Evolutionary conservation across 1,140 invertebrate species (phyloP).

Genomic region (Branchinecta lindahli): DNA sequence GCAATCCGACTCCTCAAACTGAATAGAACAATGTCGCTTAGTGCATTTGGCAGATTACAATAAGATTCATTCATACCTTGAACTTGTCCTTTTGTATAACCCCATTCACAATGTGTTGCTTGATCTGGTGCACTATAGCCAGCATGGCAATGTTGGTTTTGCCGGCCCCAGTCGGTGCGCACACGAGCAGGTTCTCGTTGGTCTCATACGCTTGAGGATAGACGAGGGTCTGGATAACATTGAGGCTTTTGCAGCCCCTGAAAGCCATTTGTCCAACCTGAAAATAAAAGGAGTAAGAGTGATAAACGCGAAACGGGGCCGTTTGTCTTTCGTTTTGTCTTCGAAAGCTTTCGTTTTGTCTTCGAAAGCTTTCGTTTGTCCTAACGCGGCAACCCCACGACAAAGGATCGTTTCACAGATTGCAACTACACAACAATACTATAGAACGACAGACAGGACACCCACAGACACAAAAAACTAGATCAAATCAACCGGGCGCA

Average conservation of each 20-base stretch:
- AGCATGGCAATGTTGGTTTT: constrained; percentile 98
- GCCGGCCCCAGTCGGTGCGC: constrained; percentile 88
- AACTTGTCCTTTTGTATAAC: constrained; percentile 80
- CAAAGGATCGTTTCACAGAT: no score
- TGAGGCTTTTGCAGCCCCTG: constrained; percentile 64
- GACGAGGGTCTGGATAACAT: constrained; percentile 90
- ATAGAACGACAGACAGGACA: no score
- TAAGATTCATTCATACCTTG: constrained; percentile 44
- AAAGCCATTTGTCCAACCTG: constrained; percentile 72
- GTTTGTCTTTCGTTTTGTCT: constrained; percentile 1
- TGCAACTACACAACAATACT: no score
- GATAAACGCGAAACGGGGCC: constrained; percentile 12
- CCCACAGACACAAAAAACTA: no score
- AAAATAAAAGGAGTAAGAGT: constrained; percentile 23
- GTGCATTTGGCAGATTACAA: no score
- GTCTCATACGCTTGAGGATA: constrained; percentile 88
- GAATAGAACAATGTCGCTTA: no score
- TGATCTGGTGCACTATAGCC: constrained; percentile 74
- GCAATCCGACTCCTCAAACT: no score
- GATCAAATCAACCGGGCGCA: no score
- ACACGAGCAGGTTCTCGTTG: constrained; percentile 91
- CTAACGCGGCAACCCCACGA: no score
- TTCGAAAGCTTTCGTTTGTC: not conserved
- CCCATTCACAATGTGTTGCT: constrained; percentile 59
- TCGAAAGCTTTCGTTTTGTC: no score